Base-by-base conservation (phyloP, 2,113 vertebrate species). In the Anthoscopus minutus region DNA sequence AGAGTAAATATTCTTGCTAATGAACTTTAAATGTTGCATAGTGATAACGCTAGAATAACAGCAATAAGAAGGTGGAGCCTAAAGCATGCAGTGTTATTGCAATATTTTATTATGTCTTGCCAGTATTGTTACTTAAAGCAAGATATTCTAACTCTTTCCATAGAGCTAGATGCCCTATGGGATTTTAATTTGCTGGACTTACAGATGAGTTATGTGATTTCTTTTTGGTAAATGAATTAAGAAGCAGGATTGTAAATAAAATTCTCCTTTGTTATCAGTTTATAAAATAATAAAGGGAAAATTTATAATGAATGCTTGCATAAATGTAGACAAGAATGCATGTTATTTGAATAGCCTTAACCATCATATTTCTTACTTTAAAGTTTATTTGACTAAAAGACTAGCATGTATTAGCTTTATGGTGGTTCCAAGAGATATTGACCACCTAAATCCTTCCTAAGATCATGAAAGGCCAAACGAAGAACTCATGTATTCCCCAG, bases 1-100 rank as follows among this genome's bases (percentile, higher is more conserved):
- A 83, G 67, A 92, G 94, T 94, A 96, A 96, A 96, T 96, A 93
- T 89, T 89, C 45, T 77, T 95, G 37, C 71, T 96, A 92, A 92
- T 91, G 71, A 95, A 88, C 81, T 89, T 96, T 81, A 93, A 85
- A 79, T 86, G 30, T 81, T 93, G 61, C 70, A 28, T 45, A 76
- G 61, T 72, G 70, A 45, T 93, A 27, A 24, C 28, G 14, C 65
- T 85, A 48, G 58, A 91, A 79, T 65, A 96, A 73, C 50, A 82
- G 67, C 56, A 88, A 47, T 67, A 79, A 85, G 80, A 80, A 89
- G 53, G 61, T 65, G 37, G 57, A 50, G 20, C 35, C 47, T 67
- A 89, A 60, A 92, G 44, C 13, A 2, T 78, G 42, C 11, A 33
- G 48, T 60, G 14, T 90, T 94, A 74, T 15, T 92, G 53, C 44